These are phyloP conservation scores for Lasioglossum baleicum DNA, from an alignment of 1,140 invertebrate species.

Conservation along the genomic window DNA sequence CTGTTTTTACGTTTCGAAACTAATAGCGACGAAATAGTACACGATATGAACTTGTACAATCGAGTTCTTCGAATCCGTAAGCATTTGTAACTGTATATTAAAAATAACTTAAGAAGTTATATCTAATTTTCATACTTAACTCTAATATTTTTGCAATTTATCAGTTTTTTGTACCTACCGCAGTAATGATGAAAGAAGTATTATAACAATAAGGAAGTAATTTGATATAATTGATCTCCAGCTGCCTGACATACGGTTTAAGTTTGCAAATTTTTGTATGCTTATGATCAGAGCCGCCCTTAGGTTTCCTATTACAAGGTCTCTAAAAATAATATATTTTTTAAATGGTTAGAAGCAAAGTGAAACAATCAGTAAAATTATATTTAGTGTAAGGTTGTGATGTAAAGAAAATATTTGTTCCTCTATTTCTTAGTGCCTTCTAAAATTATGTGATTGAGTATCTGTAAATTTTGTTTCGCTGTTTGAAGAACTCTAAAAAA, in stretches of 20 bases:
- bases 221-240: constrained; percentile 33
- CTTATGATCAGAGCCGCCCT: constrained; percentile 3
- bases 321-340: neutral
- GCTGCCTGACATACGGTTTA: constrained; percentile 27
- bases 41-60: neutral
- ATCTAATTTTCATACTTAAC: constrained; percentile 48
- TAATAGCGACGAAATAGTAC: neutral
- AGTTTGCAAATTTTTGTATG: constrained; percentile 48
- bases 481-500: neutral
- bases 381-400: neutral
- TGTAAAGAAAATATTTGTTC: neutral
- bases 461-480: neutral
- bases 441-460: neutral
- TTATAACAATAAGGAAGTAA: constrained; percentile 24
- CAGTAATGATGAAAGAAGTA: constrained; percentile 8
- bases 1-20: neutral
- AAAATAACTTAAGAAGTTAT: constrained; percentile 14
- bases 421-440: neutral
- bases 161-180: constrained; percentile 50
- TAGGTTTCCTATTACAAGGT: neutral
- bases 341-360: neutral
- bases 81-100: constrained; percentile 11
- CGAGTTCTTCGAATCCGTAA: constrained; percentile 27
- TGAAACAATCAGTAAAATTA: neutral
- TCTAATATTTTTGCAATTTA: constrained; percentile 52